phyloP scores from a whole-genome alignment of 2,888 invertebrate genomes.

The Brenthis ino region DNA sequence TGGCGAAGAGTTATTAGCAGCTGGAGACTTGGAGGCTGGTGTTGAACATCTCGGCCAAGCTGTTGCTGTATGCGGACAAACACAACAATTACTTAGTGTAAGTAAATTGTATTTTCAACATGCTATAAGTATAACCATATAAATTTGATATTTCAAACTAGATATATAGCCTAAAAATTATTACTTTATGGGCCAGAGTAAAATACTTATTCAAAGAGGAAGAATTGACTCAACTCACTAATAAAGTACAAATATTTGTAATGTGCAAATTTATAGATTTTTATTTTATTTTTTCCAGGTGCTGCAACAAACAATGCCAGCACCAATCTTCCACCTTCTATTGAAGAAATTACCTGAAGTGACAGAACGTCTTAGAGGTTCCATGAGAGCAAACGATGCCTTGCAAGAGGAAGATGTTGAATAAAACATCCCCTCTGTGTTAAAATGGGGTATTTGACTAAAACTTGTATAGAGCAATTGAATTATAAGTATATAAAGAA shows the following conservation, averaged over 20 bases:
- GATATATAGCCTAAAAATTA: no score
- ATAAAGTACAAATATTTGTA: no score
- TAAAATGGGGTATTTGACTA: conserved; percentile 26
- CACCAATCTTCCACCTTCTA: conserved; percentile 95
- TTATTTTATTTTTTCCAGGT: conserved; percentile 70
- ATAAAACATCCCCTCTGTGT: conserved; percentile 46
- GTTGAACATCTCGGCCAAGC: conserved; percentile 98
- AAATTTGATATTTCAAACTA: no score
- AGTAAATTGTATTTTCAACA: conserved; percentile 43
- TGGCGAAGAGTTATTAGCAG: conserved; percentile 94
- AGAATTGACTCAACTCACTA: no score
- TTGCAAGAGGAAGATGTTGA: conserved; percentile 78
- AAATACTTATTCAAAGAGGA: no score
- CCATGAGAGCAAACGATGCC: conserved; percentile 61
- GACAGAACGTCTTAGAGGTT: conserved; percentile 69
- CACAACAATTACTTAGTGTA: conserved; percentile 91
- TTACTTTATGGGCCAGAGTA: no score
- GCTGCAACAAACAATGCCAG: conserved; percentile 97
- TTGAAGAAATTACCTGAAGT: conserved; percentile 90
- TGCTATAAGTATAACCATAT: neutral
- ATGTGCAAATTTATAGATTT: neutral
- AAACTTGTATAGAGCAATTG: conserved; percentile 5
- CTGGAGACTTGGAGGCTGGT: conserved; percentile 94
- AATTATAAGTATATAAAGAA: neutral
- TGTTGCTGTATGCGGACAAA: conserved; percentile 98